Evolutionary conservation across 2,797 vertebrate species (phyloP).

Genomic region (Gobionotothen gibberifrons): DNA sequence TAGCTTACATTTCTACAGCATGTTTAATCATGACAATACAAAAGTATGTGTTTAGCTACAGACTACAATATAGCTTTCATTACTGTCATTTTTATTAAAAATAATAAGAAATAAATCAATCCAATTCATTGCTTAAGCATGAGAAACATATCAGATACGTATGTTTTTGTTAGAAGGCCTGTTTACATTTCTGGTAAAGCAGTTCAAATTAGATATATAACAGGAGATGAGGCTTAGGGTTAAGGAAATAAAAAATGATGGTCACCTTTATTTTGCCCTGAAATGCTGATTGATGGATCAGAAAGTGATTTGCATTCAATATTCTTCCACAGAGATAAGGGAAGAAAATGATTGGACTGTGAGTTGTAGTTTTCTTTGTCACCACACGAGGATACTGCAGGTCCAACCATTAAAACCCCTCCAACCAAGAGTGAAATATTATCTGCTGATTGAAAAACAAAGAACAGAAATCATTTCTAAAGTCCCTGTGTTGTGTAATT

Average conservation of each 20-base stretch:
- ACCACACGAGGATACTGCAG: slow-evolving; percentile 72
- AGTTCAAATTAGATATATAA: slow-evolving; percentile 1
- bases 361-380: slow-evolving; percentile 63
- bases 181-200: not conserved
- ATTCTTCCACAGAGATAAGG: not conserved
- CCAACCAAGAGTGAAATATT: not conserved
- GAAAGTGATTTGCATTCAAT: not conserved
- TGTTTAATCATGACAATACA: too few relatives aligned
- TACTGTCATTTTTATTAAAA: not conserved
- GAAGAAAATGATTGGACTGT: not conserved
- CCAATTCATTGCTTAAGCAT: not conserved
- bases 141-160: not conserved
- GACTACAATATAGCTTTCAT: not conserved
- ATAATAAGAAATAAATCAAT: not conserved
- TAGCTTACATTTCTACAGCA: not conserved
- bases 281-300: not conserved
- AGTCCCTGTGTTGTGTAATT: not conserved
- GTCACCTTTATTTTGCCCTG: not conserved
- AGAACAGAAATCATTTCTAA: slow-evolving; percentile 1
- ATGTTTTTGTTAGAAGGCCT: not conserved
- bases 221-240: slow-evolving; percentile 1
- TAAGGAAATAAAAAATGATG: not conserved
- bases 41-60: not conserved
- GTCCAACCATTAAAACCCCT: slow-evolving; percentile 31
- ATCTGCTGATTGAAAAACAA: slow-evolving; percentile 11